phyloP scores from a whole-genome alignment of 2,888 invertebrate genomes.

The Hermodice carunculata region DNA sequence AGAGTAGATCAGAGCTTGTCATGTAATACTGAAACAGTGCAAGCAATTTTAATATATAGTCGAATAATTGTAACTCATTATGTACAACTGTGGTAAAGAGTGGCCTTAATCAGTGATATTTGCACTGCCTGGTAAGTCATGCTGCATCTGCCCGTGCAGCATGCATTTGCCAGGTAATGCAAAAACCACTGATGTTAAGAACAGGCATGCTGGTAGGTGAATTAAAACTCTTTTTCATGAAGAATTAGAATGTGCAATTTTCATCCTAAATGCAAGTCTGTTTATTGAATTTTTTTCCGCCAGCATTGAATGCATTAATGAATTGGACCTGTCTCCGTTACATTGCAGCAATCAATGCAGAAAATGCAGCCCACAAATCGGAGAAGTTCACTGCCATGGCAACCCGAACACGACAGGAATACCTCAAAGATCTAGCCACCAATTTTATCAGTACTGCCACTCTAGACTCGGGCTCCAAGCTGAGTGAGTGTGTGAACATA shows the following conservation, averaged over 20 bases:
- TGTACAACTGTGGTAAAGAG: no score
- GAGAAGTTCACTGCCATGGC: constrained; percentile 98
- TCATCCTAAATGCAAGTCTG: not conserved
- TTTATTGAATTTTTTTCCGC: not conserved
- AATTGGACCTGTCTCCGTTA: not conserved
- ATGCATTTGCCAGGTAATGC: no score
- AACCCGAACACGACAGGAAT: constrained; percentile 93
- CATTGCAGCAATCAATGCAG: constrained; percentile 87
- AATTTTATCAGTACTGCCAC: constrained; percentile 86
- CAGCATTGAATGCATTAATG: not conserved
- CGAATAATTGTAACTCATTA: no score
- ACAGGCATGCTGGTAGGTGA: no score
- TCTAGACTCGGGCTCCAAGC: constrained; percentile 74
- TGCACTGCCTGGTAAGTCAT: no score
- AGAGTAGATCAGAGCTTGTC: no score
- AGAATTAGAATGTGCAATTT: not conserved
- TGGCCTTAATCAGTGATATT: no score
- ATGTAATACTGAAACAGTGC: no score
- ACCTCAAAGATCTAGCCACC: constrained; percentile 90
- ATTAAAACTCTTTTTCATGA: no score
- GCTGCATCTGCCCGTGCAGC: no score
- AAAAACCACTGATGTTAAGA: no score
- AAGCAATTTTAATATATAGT: no score
- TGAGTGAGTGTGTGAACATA: constrained; percentile 54
- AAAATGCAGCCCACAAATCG: constrained; percentile 95